Base-by-base conservation (phyloP, 2,888 invertebrate genomes). In the Unio pictorum region DNA sequence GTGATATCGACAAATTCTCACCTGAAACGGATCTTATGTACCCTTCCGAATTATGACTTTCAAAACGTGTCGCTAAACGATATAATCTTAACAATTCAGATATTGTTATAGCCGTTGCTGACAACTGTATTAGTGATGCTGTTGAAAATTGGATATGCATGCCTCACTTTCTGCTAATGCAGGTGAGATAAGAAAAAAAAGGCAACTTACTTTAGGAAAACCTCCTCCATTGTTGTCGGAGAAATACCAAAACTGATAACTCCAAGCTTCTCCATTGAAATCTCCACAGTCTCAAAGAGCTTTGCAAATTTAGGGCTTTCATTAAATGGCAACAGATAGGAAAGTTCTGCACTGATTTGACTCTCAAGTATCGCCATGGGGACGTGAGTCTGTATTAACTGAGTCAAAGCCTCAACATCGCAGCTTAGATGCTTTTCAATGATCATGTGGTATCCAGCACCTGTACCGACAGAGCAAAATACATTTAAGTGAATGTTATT, bases 221-320 rank as follows among this genome's bases (percentile, higher is more conserved):
- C 96, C 90, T 97, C 96, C 90, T 96, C 96, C 90, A 97, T 91
- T 0, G 96, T 95, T 4, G 96, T 95, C 23, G 95, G 93, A 11
- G 95, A 93, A 45, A 96, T 93, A 6, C 96, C 96, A 88, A 95
- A 96, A 84, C 95, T 94, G 73, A 92, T 93, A 64, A 95, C 93
- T 18, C 93, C 93, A 26, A 96, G 91, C 0, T 88, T 86, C 0
- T 91, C 87, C 15, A 77, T 79, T 20, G 69, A 72, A n/a, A 66
- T 65, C 59, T 88, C 88, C 34, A 88, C 64, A 18, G 80, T 80
- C 23, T 64, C 66, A 70, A 88, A 85, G 34, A 88, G 72, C 17
- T 34, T 34, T 34, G 7, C 34, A 34, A 34, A 34, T 34, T 71
- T 74, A 15, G 72, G 63, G 5, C 82, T 78, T 64, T 81, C 75